Base-by-base conservation (phyloP, 2,797 vertebrate genomes). In the Halcyon chelicuti region DNA sequence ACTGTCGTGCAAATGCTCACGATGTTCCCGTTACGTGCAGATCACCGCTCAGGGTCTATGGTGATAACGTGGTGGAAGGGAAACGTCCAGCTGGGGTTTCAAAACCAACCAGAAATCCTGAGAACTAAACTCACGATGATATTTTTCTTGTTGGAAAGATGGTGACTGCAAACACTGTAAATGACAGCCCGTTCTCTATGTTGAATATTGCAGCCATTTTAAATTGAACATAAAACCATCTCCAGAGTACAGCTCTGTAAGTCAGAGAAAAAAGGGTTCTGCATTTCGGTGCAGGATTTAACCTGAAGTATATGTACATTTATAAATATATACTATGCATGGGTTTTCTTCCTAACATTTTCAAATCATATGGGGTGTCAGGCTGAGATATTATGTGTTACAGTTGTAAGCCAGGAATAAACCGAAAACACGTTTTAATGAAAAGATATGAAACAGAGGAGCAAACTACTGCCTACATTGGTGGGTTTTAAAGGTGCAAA, bases 301-400 rank as follows among this genome's bases (percentile, higher is more conserved):
- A 91, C 84, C 87, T 86, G 78, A 67, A 76, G 35, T 82, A 52
- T 58, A 28, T 23, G 3, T 18, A 47, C n/a, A 44, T 70, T 92
- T 89, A 76, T 86, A 83, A 93, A 83, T 88, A 81, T 39, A 21
- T 74, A 68, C 79, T 83, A 77, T 62, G 57, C n/a, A 83, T 31
- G 55, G 33, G 1, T 12, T 66, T 61, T 73, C 33, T 7, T 0
- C 72, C 68, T 58, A 68, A 88, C 84, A 81, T 66, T 82, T 93
- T 90, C 66, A 84, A 88, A 73, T 95, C 66, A 11, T 75, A 78
- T 22, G 22, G 55, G 37, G 70, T 88, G 76, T 83, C 89, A 94
- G 85, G 89, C 49, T 94, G 87, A 94, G 42, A 60, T 94, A 94
- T 85, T 78, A 84, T 3, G 74, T 84, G 73, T 70, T 96, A 77